Evolutionary conservation across 2,113 vertebrate species (phyloP).

Genomic region (Chiloscyllium plagiosum): DNA sequence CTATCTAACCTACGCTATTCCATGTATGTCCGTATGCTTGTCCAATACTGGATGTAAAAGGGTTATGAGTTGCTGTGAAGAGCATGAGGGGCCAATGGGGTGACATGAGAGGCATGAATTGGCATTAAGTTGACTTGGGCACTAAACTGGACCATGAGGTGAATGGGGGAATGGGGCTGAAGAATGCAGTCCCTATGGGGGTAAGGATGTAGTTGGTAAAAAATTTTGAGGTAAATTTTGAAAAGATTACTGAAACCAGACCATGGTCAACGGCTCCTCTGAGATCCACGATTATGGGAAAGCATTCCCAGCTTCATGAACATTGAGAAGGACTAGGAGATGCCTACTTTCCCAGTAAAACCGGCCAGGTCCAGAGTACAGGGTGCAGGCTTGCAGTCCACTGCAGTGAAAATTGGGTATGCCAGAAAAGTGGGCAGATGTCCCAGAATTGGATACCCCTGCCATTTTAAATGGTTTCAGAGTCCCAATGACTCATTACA

Average conservation of each 20-base stretch:
- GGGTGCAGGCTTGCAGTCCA: too few species aligned
- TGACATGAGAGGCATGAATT: too few species aligned
- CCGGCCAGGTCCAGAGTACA: neutral
- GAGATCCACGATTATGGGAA: neutral
- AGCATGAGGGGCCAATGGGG: neutral
- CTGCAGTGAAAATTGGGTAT: too few species aligned
- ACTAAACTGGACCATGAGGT: neutral
- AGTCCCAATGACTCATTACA: neutral
- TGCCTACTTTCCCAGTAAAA: neutral
- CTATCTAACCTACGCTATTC: too few species aligned
- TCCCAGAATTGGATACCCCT: neutral
- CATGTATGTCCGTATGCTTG: too few species aligned
- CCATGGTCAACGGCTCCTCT: neutral
- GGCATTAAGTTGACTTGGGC: too few species aligned
- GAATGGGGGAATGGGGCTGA: neutral
- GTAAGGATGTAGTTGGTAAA: neutral
- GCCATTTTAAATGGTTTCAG: neutral
- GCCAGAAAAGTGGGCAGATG: neutral
- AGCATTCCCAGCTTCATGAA: neutral
- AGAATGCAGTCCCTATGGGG: too few species aligned
- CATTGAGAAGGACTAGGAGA: neutral
- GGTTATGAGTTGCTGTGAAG: neutral
- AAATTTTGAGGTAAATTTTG: neutral
- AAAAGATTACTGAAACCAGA: neutral
- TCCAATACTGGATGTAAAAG: neutral